phyloP scores from a whole-genome alignment of 2,888 invertebrate species.

The Drosophila macrothrix region DNA sequence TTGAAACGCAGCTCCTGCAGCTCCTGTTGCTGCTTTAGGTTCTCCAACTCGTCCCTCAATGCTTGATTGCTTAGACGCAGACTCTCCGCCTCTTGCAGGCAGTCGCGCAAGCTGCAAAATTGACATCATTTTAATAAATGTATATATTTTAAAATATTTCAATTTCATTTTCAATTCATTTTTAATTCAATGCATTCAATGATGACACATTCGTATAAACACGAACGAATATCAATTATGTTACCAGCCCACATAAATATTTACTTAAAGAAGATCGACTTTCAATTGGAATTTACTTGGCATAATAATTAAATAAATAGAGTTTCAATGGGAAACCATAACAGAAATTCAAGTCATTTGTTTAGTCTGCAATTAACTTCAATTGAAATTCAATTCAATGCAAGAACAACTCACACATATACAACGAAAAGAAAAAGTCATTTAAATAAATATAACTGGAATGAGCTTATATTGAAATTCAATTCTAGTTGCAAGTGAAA shows the following conservation, averaged over 20 bases:
- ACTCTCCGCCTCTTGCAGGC: conserved; percentile 81
- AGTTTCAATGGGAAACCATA: not conserved
- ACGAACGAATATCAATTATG: not conserved
- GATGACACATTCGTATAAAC: too few species aligned
- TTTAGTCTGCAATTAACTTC: conserved; percentile 1
- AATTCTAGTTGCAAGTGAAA: not conserved
- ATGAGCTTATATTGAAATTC: not conserved
- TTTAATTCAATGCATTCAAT: not conserved
- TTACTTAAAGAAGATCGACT: not conserved
- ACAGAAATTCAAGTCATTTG: conserved; percentile 2
- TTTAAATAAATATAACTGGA: not conserved
- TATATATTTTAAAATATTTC: not conserved
- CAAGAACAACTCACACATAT: not conserved
- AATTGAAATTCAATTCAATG: not conserved
- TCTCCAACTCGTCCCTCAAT: conserved; percentile 75
- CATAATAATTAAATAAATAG: not conserved
- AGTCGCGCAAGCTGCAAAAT: conserved; percentile 79
- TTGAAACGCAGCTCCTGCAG: conserved; percentile 63
- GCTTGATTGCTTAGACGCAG: conserved; percentile 80
- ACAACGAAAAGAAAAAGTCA: not conserved
- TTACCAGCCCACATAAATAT: not conserved
- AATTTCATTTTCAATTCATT: not conserved
- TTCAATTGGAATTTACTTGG: not conserved
- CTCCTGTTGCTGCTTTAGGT: conserved; percentile 73
- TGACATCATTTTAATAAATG: not conserved